Evolutionary conservation across 2,888 invertebrate genomes (phyloP).

Genomic region (Oeneis ivallda): DNA sequence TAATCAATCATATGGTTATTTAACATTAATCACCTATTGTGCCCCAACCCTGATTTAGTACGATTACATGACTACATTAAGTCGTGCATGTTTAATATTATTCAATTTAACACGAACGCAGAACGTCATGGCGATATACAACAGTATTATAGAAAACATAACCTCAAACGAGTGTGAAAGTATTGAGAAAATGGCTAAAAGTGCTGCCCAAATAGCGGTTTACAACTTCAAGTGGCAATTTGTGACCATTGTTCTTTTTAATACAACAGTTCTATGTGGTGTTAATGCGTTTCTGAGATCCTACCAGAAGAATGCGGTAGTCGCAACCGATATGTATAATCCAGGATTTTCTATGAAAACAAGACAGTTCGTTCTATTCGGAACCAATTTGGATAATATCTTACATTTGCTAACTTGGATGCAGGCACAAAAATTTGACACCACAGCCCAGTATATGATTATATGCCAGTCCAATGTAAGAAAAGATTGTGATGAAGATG

Average conservation of each 20-base stretch:
- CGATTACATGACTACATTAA: conserved; percentile 35
- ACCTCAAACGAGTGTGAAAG: conserved; percentile 27
- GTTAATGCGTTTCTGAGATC: conserved; percentile 53
- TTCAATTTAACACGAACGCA: conserved; percentile 25
- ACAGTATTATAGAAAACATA: conserved; percentile 22
- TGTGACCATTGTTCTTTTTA: conserved; percentile 59
- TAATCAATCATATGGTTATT: conserved; percentile 7
- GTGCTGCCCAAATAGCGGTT: conserved; percentile 58
- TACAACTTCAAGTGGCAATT: conserved; percentile 61
- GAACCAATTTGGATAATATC: conserved; percentile 48
- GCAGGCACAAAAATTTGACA: conserved; percentile 53
- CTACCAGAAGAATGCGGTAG: conserved; percentile 53
- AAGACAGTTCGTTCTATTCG: conserved; percentile 60
- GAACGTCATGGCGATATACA: conserved; percentile 30
- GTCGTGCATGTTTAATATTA: conserved; percentile 31
- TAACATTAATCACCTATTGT: conserved; percentile 15
- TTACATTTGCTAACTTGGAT: conserved; percentile 51
- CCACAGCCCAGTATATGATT: conserved; percentile 61
- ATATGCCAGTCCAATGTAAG: conserved; percentile 53
- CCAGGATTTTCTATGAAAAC: conserved; percentile 44
- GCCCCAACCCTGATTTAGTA: conserved; percentile 36
- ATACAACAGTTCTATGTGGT: conserved; percentile 52
- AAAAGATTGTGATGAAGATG: conserved; percentile 55
- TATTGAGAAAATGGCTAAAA: conserved; percentile 49
- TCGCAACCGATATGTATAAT: conserved; percentile 48